phyloP scores from a whole-genome alignment of 2,888 invertebrate genomes.

The Tryphoninae sp. region DNA sequence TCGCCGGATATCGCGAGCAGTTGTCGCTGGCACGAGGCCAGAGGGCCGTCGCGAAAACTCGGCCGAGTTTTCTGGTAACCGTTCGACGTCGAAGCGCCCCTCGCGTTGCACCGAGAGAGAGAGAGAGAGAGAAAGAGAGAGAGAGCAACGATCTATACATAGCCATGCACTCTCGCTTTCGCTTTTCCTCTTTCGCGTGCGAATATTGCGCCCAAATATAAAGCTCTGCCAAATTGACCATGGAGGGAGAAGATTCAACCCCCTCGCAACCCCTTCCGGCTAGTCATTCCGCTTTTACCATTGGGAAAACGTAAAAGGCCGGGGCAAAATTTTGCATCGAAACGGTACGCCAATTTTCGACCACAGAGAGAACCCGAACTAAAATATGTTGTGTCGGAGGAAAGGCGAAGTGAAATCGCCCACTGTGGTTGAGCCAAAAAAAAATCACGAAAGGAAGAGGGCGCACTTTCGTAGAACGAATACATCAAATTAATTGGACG shows the following conservation, averaged over 20 bases:
- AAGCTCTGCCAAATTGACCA: slow-evolving; percentile 67
- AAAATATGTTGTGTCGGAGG: slow-evolving; percentile 2
- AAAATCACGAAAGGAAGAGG: background rate
- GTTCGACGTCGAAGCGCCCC: slow-evolving; percentile 59
- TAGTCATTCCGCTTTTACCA: slow-evolving; percentile 5
- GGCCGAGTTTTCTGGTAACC: slow-evolving; percentile 59
- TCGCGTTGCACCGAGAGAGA: slow-evolving; percentile 50
- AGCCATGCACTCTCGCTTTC: slow-evolving; percentile 40
- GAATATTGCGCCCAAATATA: slow-evolving; percentile 63
- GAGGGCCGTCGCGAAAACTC: slow-evolving; percentile 44
- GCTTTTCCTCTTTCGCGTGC: slow-evolving; percentile 53
- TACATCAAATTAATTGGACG: slow-evolving; percentile 48
- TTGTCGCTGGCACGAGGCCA: slow-evolving; percentile 69
- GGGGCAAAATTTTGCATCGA: background rate
- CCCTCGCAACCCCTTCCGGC: background rate
- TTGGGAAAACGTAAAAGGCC: slow-evolving; percentile 1
- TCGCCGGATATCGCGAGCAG: slow-evolving; percentile 67
- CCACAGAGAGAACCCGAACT: background rate
- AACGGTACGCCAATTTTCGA: background rate
- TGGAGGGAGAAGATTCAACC: slow-evolving; percentile 23
- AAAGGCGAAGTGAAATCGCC: background rate
- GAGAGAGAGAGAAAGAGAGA: slow-evolving; percentile 12
- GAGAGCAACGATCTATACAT: background rate
- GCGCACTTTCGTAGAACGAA: background rate
- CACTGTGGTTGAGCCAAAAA: background rate